Base-by-base conservation (phyloP, 2,797 vertebrate species). In the Xenopus petersii region DNA sequence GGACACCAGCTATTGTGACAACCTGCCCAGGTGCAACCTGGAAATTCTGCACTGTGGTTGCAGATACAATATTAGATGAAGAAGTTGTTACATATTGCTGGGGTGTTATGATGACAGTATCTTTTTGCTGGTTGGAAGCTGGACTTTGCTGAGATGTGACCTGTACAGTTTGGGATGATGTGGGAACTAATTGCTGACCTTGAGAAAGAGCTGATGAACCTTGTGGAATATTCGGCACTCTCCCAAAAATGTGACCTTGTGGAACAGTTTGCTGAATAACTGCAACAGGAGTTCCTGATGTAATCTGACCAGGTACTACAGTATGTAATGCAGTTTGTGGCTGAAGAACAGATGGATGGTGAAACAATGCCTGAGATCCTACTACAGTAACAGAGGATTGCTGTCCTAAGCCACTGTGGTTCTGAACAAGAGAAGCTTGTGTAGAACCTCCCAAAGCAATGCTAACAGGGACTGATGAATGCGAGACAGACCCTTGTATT, bases 191-290 rank as follows among this genome's bases (percentile, higher is more conserved):
- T 75, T 89, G 91, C 0, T 92, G 91, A 84, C 90, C 90, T 86
- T 90, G 93, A 81, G 89, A 89, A 84, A 90, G 88, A 85, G 92
- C 83, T 73, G 95, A 88, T 24, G 94, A 92, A 85, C 94, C 95
- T 80, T 95, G 84, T 88, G 92, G 88, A 86, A 92, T 90, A 30
- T 93, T 94, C 86, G 98, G 96, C 70, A 98, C 92, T 90, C 95
- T 91, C 84, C 96, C 94, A 73, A 98, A 94, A 88, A 98, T 89
- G 85, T 98, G 98, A 85, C 95, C 93, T 86, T 96, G 97, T 69
- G 94, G 93, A 75, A 93, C 88, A 84, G 95, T 91, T 85, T 95
- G 96, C 76, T 97, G 96, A 88, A 98, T 95, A 80, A 98, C 91
- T 1, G 96, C 95, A 79, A 99, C 94, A 16, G 96, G 94, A 84